Percentiles rank a stretch among this genome's conserved stretches.
These are phyloP conservation scores for Scolopax rusticola DNA, from an alignment of 2,797 vertebrate genomes.

Conservation along the genomic window DNA sequence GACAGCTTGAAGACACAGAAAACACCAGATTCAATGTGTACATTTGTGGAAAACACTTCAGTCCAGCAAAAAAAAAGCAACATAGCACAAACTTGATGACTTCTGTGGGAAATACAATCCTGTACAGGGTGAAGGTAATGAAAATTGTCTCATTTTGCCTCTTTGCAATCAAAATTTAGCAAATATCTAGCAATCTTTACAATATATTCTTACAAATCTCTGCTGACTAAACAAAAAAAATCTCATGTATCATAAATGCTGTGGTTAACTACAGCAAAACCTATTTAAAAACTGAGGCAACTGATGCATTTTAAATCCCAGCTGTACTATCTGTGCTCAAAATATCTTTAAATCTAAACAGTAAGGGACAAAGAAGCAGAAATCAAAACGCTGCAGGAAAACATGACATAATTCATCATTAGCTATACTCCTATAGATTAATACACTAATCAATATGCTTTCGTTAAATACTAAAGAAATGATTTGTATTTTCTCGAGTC, in stretches of 20 bases:
- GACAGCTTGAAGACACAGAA: not conserved
- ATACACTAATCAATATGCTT: not conserved
- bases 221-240: not conserved
- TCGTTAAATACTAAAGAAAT: not conserved
- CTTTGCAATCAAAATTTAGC: not conserved
- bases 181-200: not conserved
- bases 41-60: not conserved
- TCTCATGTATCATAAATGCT: not conserved
- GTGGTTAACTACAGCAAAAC: not conserved
- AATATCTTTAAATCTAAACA: slow-evolving; percentile 26
- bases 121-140: not conserved
- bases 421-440: not conserved
- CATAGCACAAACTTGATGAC: not conserved
- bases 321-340: not conserved
- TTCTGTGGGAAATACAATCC: not conserved
- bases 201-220: not conserved
- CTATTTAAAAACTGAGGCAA: not conserved
- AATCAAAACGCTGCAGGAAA: slow-evolving; percentile 39
- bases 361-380: not conserved
- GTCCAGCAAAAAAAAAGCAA: not conserved
- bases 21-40: not conserved
- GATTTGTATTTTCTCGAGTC: not conserved
- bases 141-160: not conserved
- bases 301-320: not conserved
- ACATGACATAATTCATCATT: not conserved